These are phyloP conservation scores for Eilema caniola DNA, from an alignment of 2,888 invertebrate genomes.

Conservation along the genomic window DNA sequence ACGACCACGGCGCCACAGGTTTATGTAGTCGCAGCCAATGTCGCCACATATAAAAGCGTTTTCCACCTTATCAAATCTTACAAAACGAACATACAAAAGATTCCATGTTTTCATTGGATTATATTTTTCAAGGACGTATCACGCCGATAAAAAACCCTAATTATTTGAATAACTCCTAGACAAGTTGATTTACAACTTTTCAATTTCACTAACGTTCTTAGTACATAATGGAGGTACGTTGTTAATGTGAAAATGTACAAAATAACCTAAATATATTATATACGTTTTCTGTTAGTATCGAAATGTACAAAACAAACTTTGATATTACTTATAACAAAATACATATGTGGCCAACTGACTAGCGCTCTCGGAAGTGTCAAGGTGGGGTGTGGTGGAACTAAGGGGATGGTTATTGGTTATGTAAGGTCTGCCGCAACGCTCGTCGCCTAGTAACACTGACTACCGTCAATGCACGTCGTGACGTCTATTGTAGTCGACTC, in stretches of 20 bases:
- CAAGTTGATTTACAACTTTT: neutral
- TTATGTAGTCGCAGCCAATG: too few species aligned
- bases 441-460: constrained; percentile 45
- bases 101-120: neutral
- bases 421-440: constrained; percentile 71
- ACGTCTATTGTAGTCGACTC: constrained; percentile 63
- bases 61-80: constrained; percentile 6
- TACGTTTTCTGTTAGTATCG: neutral
- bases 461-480: constrained; percentile 60
- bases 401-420: constrained; percentile 59
- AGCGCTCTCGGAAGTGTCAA: constrained; percentile 69
- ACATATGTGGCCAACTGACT: constrained; percentile 40
- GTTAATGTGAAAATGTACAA: too few species aligned
- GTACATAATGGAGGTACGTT: too few species aligned
- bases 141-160: neutral
- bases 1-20: too few species aligned
- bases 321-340: constrained; percentile 41
- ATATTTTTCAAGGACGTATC: neutral
- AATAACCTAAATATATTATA: too few species aligned
- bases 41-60: neutral
- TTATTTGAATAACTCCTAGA: neutral
- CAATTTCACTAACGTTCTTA: constrained; percentile 20
- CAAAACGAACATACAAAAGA: neutral
- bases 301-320: neutral
- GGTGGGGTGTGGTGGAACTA: constrained; percentile 52